Conservation (phyloP, 2,113 vertebrate genomes). For the Tautogolabrus adspersus region DNA sequence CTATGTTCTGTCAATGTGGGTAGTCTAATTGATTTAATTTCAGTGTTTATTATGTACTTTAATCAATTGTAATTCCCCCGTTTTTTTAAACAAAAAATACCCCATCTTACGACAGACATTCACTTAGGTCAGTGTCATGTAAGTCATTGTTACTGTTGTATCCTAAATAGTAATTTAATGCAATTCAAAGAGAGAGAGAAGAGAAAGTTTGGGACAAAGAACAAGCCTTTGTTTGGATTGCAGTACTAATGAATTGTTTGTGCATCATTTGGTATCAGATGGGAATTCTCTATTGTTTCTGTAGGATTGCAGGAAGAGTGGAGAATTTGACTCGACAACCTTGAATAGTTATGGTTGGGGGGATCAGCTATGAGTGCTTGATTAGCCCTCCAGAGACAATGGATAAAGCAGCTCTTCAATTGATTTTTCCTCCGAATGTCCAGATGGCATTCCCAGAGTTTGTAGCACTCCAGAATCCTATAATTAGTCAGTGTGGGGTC, state of each 20-base stretch:
- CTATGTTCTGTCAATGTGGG: neutral
- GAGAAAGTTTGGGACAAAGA: conserved; percentile 27
- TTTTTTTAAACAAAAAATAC: conserved; percentile 7
- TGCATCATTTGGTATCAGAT: conserved; percentile 15
- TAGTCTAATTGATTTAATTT: too few relatives aligned
- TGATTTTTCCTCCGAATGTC: conserved; percentile 59
- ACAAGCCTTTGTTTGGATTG: conserved; percentile 16
- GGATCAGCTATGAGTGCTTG: conserved; percentile 62
- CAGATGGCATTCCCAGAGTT: conserved; percentile 62
- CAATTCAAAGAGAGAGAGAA: neutral
- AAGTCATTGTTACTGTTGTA: conserved; percentile 3
- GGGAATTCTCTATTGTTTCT: conserved; percentile 50
- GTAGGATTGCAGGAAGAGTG: conserved; percentile 8
- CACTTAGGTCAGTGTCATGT: conserved; percentile 24
- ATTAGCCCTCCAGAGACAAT: conserved; percentile 68
- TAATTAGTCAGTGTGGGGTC: conserved; percentile 66
- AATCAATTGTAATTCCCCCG: too few relatives aligned
- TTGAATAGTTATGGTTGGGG: conserved; percentile 55
- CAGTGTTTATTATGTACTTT: too few relatives aligned
- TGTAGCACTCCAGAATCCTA: conserved; percentile 59
- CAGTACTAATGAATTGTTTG: conserved; percentile 28
- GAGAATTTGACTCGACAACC: conserved; percentile 55
- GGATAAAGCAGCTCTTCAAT: conserved; percentile 65
- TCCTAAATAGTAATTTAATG: neutral
- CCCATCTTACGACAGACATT: conserved; percentile 1